Conservation (phyloP, 1,140 invertebrate species). For the Drosophila albomicans region DNA sequence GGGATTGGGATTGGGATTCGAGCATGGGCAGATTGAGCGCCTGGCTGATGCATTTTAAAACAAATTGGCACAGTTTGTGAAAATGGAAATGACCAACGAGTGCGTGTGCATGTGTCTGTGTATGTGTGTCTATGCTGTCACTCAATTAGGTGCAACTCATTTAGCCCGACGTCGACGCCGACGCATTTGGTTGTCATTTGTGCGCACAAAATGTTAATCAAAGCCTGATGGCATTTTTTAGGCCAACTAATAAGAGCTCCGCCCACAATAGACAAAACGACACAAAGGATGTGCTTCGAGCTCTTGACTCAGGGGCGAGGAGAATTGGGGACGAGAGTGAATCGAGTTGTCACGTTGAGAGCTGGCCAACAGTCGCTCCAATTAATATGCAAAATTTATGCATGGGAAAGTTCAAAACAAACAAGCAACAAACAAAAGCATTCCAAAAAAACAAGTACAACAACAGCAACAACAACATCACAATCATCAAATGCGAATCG, state of each 20-base stretch:
- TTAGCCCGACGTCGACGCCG: constrained; percentile 46
- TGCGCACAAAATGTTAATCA: constrained; percentile 80
- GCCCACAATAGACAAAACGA: constrained; percentile 6
- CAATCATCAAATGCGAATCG: constrained; percentile 31
- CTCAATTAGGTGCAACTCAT: constrained; percentile 82
- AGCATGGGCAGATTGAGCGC: constrained; percentile 60
- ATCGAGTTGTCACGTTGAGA: neutral
- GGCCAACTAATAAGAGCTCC: constrained; percentile 68
- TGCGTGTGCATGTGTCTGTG: neutral
- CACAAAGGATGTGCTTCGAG: neutral
- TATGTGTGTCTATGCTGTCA: constrained; percentile 62
- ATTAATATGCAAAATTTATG: constrained; percentile 83
- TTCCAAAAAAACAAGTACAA: constrained; percentile 13
- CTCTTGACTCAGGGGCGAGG: too few relatives aligned
- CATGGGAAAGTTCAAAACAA: constrained; percentile 82
- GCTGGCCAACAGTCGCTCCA: constrained; percentile 61
- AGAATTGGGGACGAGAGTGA: neutral
- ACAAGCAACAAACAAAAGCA: constrained; percentile 53
- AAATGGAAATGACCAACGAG: constrained; percentile 29
- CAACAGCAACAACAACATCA: neutral
- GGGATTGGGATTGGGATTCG: neutral
- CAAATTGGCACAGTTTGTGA: constrained; percentile 82
- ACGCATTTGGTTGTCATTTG: constrained; percentile 61
- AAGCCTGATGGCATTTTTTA: constrained; percentile 74
- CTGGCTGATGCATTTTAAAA: constrained; percentile 78